Base-by-base conservation (phyloP, 2,797 vertebrate species). In the Benthosema pterotum region DNA sequence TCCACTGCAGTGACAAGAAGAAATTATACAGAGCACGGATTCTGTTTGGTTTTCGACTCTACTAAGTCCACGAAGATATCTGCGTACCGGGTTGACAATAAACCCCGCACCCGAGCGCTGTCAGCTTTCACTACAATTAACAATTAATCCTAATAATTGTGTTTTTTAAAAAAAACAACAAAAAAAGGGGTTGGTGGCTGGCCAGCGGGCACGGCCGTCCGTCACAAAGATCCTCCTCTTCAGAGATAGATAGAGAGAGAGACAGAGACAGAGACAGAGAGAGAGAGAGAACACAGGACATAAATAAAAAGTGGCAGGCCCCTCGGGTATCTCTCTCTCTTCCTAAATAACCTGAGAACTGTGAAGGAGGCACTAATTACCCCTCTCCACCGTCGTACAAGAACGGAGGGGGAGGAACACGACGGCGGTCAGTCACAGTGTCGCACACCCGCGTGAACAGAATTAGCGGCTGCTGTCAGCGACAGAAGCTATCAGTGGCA, bases 291-390 rank as follows among this genome's bases (percentile, higher is more conserved):
- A 77, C 84, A 77, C 72, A 77, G 65, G 85, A 89, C 53, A 63
- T 83, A 90, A 90, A 88, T 87, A 89, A 87, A n/a, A 87, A 86
- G 85, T 86, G 88, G 84, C 85, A 87, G 80, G 1, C 74, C 79
- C 86, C 77, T 78, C 74, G 76, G 83, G 79, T 78, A 74, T 87
- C 75, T 78, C 63, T 87, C 75, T 78, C 63, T 85, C 84, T 90
- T 85, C 83, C 75, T 84, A 88, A 91, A 92, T 91, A 88, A 90
- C 88, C 84, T 85, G 84, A 72, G 75, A 88, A 82, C 78, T 80
- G 86, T 84, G 83, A 88, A 83, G 83, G 83, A 84, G 84, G 85
- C 79, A 84, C 84, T 90, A 90, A 91, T 90, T 89, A 86, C 84
- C 84, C 83, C 80, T 78, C 82, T n/a, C 84, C 79, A 66, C 67